phyloP scores from a whole-genome alignment of 2,888 invertebrate genomes.

The Rhagophthalmus giganteus region DNA sequence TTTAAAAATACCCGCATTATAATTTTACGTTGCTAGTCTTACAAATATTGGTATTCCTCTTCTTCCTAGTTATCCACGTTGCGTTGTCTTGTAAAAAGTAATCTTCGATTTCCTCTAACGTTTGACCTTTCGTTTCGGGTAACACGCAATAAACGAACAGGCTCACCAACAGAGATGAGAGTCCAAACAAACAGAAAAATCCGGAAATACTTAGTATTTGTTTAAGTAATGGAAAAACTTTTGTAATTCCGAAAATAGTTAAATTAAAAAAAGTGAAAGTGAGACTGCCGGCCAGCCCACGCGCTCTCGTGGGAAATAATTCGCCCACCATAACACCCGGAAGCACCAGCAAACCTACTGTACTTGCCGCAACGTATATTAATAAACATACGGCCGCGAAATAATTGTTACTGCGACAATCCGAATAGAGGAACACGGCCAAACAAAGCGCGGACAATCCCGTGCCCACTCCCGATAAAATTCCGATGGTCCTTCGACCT shows the following conservation, averaged over 20 bases:
- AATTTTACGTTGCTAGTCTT: neutral
- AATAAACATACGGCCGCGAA: slow-evolving; percentile 60
- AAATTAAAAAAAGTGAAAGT: slow-evolving; percentile 74
- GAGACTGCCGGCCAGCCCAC: slow-evolving; percentile 73
- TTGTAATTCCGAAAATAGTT: slow-evolving; percentile 68
- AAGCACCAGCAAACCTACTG: slow-evolving; percentile 72
- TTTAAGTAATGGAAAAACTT: slow-evolving; percentile 69
- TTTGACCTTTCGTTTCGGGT: slow-evolving; percentile 75
- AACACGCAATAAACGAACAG: slow-evolving; percentile 68
- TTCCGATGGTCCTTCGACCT: slow-evolving; percentile 67
- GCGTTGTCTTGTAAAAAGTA: slow-evolving; percentile 71
- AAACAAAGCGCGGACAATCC: slow-evolving; percentile 66
- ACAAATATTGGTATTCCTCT: slow-evolving; percentile 25
- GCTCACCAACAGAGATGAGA: slow-evolving; percentile 64
- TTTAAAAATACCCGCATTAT: too few species aligned
- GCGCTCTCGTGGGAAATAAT: slow-evolving; percentile 71
- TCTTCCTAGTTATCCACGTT: slow-evolving; percentile 62
- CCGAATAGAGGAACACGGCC: slow-evolving; percentile 57
- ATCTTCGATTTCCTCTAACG: slow-evolving; percentile 74
- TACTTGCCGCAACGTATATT: slow-evolving; percentile 74
- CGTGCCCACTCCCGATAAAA: slow-evolving; percentile 70
- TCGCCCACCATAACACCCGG: slow-evolving; percentile 78
- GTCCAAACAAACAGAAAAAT: slow-evolving; percentile 71
- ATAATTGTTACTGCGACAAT: slow-evolving; percentile 48
- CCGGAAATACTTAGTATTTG: slow-evolving; percentile 65